These are phyloP conservation scores for Tyrophagus putrescentiae DNA, from an alignment of 1,140 invertebrate genomes.

Conservation along the genomic window DNA sequence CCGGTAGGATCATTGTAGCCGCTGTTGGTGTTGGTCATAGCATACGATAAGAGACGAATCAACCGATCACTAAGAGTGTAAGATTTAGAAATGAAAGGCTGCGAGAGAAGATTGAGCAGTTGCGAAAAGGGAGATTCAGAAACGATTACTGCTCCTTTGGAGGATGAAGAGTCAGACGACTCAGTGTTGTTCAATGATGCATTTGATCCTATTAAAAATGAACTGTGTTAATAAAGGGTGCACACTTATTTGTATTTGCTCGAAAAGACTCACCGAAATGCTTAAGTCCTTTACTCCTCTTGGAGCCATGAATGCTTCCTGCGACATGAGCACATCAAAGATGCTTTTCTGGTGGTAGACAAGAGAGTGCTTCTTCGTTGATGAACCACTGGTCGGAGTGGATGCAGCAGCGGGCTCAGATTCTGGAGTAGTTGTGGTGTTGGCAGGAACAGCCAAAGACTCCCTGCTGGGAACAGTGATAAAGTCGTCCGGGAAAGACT, in stretches of 20 bases:
- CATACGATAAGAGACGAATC: slow-evolving; percentile 44
- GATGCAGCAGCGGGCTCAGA: neutral
- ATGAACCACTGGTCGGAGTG: too few species aligned
- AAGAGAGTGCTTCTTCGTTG: too few species aligned
- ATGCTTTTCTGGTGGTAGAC: too few species aligned
- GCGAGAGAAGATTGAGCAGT: slow-evolving; percentile 61
- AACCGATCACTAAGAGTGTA: slow-evolving; percentile 65
- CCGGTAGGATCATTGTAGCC: slow-evolving; percentile 44
- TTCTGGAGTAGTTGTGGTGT: slow-evolving; percentile 20
- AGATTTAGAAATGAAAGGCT: slow-evolving; percentile 58
- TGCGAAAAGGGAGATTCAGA: slow-evolving; percentile 72
- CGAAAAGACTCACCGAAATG: too few species aligned
- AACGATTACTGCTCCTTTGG: slow-evolving; percentile 41
- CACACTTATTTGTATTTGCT: too few species aligned
- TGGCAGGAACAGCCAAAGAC: slow-evolving; percentile 36
- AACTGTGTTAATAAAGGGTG: too few species aligned
- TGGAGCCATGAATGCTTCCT: too few species aligned
- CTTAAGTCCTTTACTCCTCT: too few species aligned
- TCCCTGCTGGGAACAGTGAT: slow-evolving; percentile 43
- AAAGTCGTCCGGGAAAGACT: slow-evolving; percentile 65
- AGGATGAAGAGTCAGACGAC: neutral
- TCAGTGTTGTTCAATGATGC: neutral
- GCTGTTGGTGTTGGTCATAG: neutral
- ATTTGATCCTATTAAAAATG: too few species aligned
- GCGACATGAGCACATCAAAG: too few species aligned